A percentile compares a stretch with the other conserved stretches of the same genome.
phyloP scores from a whole-genome alignment of 2,113 vertebrate genomes.

The Cisticola juncidis region DNA sequence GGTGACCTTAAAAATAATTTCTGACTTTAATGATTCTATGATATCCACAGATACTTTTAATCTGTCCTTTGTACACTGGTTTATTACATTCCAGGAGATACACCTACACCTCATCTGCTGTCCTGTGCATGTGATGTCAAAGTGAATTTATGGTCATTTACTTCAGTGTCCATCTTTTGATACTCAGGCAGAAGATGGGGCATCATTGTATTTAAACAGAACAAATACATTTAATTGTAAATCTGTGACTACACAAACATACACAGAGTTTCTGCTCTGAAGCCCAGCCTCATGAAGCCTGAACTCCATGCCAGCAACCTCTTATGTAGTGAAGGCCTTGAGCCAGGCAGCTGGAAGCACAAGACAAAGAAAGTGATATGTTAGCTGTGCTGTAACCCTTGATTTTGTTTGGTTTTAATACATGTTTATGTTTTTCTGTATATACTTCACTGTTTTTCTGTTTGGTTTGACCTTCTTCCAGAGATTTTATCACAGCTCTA shows the following conservation, averaged over 20 bases:
- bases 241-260: not conserved
- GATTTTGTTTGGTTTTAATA: not conserved
- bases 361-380: not conserved
- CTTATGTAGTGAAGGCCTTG: not conserved
- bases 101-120: not conserved
- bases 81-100: not conserved
- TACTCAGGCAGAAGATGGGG: not conserved
- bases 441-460: not conserved
- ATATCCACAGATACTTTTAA: not conserved
- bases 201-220: not conserved
- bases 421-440: not conserved
- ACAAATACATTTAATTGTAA: not conserved
- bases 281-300: not conserved
- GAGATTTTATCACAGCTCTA: not conserved
- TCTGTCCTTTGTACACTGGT: not conserved
- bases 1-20: not conserved
- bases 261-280: not conserved
- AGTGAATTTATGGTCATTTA: not conserved
- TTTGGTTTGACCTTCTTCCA: not conserved
- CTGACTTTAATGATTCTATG: not conserved
- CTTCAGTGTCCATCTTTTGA: not conserved
- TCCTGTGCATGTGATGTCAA: not conserved
- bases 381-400: not conserved
- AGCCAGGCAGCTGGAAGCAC: not conserved
- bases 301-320: not conserved